Evolutionary conservation across 2,113 vertebrate genomes (phyloP).

Genomic region (Passer montanus): DNA sequence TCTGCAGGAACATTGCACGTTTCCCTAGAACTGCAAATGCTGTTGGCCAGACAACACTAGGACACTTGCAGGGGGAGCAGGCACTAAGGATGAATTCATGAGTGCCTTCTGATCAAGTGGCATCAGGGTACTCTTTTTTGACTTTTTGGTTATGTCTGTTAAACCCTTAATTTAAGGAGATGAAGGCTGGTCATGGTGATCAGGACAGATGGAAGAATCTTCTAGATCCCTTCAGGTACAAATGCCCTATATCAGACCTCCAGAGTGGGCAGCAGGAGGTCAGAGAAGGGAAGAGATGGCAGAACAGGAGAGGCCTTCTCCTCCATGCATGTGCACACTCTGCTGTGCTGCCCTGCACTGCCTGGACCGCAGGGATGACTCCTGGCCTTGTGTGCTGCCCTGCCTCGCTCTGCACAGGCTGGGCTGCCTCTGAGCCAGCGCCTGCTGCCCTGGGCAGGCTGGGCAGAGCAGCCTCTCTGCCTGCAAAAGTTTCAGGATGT

Average conservation of each 20-base stretch:
- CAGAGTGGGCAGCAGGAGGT: not conserved
- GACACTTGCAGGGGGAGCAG: not conserved
- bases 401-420: not conserved
- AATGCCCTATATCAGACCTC: not conserved
- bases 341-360: fast-evolving
- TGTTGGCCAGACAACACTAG: fast-evolving
- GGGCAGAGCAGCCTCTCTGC: not conserved
- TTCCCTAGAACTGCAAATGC: not conserved
- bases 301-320: not conserved
- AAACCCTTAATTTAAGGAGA: not conserved
- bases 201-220: not conserved
- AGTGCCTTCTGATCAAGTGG: not conserved
- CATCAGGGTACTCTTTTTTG: not conserved
- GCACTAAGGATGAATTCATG: not conserved
- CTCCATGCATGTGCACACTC: not conserved
- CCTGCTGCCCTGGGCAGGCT: not conserved
- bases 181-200: fast-evolving
- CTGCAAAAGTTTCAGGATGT: not conserved
- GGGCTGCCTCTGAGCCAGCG: not conserved
- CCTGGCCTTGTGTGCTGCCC: not conserved
- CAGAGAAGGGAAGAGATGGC: not conserved
- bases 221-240: not conserved
- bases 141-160: not conserved
- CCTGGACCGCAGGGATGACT: not conserved
- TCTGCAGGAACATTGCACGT: fast-evolving